Conservation (phyloP, 2,797 vertebrate genomes). For the Erpetoichthys calabaricus region DNA sequence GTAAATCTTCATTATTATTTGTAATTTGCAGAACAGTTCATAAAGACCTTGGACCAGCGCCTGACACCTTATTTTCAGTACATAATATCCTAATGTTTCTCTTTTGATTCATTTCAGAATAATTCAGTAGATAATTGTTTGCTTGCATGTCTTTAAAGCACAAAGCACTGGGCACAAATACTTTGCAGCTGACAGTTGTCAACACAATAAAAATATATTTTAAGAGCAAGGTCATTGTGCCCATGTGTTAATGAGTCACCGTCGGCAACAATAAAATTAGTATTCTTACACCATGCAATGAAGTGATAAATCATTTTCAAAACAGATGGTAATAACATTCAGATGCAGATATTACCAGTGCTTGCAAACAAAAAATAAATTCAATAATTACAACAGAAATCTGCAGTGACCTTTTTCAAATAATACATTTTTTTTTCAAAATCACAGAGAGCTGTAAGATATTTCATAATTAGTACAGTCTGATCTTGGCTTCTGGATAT, state of each 20-base stretch:
- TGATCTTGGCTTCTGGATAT: too few relatives aligned
- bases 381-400: not conserved
- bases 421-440: too few relatives aligned
- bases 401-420: not conserved
- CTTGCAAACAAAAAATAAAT: not conserved
- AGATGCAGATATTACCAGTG: too few relatives aligned
- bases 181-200: slow-evolving; percentile 9
- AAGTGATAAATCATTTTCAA: not conserved
- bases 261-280: slow-evolving; percentile 10
- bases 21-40: too few relatives aligned
- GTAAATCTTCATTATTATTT: too few relatives aligned
- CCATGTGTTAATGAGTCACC: slow-evolving; percentile 2
- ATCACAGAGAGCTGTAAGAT: too few relatives aligned
- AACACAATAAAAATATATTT: slow-evolving; percentile 10
- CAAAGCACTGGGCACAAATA: slow-evolving; percentile 6
- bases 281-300: slow-evolving; percentile 14
- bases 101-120: slow-evolving; percentile 18
- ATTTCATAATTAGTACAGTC: too few relatives aligned
- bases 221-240: slow-evolving; percentile 7
- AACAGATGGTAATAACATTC: too few relatives aligned
- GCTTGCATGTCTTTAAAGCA: slow-evolving; percentile 11
- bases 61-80: not conserved
- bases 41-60: too few relatives aligned
- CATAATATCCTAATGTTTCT: slow-evolving; percentile 1
- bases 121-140: slow-evolving; percentile 6